Evolutionary conservation across 2,113 vertebrate species (phyloP).

Genomic region (Chaenogobius annularis): DNA sequence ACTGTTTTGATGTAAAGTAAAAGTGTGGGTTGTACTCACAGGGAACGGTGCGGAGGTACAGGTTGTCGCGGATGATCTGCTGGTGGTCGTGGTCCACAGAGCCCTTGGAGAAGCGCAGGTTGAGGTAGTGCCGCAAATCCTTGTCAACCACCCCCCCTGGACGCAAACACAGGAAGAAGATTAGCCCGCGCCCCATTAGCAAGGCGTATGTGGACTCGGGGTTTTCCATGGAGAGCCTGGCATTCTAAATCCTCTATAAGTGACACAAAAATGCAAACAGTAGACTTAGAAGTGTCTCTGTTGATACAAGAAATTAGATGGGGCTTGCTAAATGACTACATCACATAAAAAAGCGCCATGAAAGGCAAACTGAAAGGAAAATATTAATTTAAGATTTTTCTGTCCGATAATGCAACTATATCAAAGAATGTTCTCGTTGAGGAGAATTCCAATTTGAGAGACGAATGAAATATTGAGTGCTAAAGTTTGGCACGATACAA

Average conservation of each 20-base stretch:
- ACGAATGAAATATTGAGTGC: no score
- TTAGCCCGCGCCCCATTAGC: constrained; percentile 14
- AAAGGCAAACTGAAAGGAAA: background rate
- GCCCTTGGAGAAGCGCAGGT: constrained; percentile 97
- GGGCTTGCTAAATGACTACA: background rate
- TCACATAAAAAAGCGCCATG: background rate
- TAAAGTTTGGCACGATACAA: no score
- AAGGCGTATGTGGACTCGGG: background rate
- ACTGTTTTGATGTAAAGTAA: background rate
- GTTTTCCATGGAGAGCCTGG: background rate
- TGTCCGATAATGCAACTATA: background rate
- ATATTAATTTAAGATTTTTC: background rate
- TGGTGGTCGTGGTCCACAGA: constrained; percentile 99
- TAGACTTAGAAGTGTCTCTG: background rate
- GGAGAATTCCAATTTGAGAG: no score
- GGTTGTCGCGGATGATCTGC: constrained; percentile 99
- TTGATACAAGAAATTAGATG: background rate
- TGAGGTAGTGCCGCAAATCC: constrained; percentile 99
- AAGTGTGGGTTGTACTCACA: constrained; percentile 82
- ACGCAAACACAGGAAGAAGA: constrained; percentile 28
- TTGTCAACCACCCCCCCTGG: constrained; percentile 97
- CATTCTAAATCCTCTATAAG: background rate
- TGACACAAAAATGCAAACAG: background rate
- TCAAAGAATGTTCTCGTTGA: background rate
- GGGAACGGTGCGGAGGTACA: constrained; percentile 98